Percentiles rank a stretch among this genome's conserved stretches.
Evolutionary conservation across 2,797 vertebrate genomes (phyloP).

Genomic region (Fundulus diaphanus): DNA sequence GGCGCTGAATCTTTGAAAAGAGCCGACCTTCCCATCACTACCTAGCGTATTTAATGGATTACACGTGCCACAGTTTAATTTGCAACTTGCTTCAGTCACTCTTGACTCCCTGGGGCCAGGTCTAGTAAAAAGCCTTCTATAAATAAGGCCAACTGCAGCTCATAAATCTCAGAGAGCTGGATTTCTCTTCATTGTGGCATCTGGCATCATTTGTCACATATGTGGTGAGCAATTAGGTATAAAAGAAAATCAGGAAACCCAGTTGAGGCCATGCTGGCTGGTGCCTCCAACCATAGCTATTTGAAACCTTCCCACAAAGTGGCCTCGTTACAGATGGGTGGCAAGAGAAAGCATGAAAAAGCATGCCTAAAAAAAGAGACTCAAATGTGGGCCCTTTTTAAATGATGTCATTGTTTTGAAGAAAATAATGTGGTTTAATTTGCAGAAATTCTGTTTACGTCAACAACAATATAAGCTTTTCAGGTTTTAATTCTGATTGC

Average conservation of each 20-base stretch:
- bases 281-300: conserved; percentile 70
- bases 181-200: conserved; percentile 74
- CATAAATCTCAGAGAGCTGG: conserved; percentile 73
- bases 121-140: conserved; percentile 72
- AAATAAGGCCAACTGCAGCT: conserved; percentile 73
- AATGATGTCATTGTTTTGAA: conserved; percentile 69
- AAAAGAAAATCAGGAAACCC: conserved; percentile 75
- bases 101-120: conserved; percentile 57
- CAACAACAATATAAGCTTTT: conserved; percentile 40
- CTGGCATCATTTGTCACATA: conserved; percentile 80
- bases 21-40: background rate
- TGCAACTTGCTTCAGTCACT: conserved; percentile 61
- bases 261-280: conserved; percentile 41
- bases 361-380: conserved; percentile 32
- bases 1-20: background rate
- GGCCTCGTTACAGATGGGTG: conserved; percentile 35
- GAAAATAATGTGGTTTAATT: conserved; percentile 46
- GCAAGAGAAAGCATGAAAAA: conserved; percentile 32
- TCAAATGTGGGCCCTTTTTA: conserved; percentile 24
- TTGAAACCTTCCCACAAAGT: conserved; percentile 63
- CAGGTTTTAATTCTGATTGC: conserved; percentile 29
- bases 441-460: conserved; percentile 42
- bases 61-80: conserved; percentile 61
- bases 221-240: conserved; percentile 78
- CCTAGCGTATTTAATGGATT: conserved; percentile 58